Base-by-base conservation (phyloP, 2,113 vertebrate genomes). In the Coptodon rendalli region DNA sequence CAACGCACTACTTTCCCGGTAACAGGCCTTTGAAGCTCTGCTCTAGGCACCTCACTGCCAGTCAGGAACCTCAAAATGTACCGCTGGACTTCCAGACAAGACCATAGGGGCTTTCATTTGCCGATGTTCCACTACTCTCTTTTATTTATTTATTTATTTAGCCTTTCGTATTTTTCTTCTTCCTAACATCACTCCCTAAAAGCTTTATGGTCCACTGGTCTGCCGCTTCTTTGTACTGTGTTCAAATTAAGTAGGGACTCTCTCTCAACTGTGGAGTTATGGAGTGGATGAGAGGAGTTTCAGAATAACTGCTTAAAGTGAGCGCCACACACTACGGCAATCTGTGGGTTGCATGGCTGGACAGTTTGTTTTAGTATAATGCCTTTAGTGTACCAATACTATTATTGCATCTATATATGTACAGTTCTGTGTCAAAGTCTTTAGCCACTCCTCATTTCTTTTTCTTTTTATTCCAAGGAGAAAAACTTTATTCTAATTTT, bases 201-300 rank as follows among this genome's bases (percentile, higher is more conserved):
- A 89, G 89, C 84, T 90, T 88, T 36, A 84, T 27, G 83, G 61
- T 81, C 82, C 4, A 50, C 82, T 87, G 48, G 66, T 68, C 68
- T 52, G 83, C 84, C 84, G 14, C 38, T 12, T 86, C 84, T 83
- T 73, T 54, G 24, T 61, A 56, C 87, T 63, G 24, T 27, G 50
- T 40, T 40, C 85, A 84, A 93, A 88, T 94, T 90, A 88, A 89
- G 73, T 78, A 31, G 63, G 22, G 87, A 85, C 83, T 86, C 29
- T 7, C 6, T 82, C 38, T 86, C 84, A 86, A 81, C 76, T 29
- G 14, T 53, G 89, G 53, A 78, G 89, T 85, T 88, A 48, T 56
- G 40, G 45, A 89, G 82, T 73, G 82, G 91, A 91, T 91, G 73
- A 86, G 53, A 90, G 73, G 84, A 36, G 53, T 90, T 56, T 73